phyloP scores from a whole-genome alignment of 2,113 vertebrate species.

The Serinus canaria region DNA sequence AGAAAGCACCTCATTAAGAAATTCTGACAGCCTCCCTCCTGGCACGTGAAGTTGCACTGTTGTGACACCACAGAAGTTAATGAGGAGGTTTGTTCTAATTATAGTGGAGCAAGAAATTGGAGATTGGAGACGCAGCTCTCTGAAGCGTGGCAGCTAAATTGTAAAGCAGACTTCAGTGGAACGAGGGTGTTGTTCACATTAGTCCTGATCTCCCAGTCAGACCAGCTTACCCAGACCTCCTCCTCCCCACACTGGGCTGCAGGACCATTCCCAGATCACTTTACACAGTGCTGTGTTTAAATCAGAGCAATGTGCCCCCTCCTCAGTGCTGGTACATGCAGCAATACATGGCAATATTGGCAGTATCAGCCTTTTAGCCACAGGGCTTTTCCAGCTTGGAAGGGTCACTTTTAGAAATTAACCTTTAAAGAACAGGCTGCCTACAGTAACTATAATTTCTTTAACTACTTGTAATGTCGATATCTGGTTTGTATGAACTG shows the following conservation, averaged over 20 bases:
- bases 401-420: neutral
- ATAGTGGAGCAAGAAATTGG: neutral
- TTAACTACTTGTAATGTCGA: neutral
- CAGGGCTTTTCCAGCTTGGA: neutral
- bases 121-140: neutral
- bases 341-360: neutral
- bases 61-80: conserved; percentile 22
- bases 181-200: neutral
- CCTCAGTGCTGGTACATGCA: neutral
- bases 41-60: neutral
- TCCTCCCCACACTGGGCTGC: neutral
- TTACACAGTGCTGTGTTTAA: neutral
- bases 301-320: neutral
- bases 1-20: neutral
- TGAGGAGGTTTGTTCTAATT: neutral
- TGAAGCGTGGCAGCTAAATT: neutral
- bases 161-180: neutral
- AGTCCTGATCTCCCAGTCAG: neutral
- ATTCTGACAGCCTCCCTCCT: conserved; percentile 10
- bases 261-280: neutral
- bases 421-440: neutral
- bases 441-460: neutral
- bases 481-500: neutral
- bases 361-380: neutral
- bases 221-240: neutral